Base-by-base conservation (phyloP, 2,113 vertebrate genomes). In the Rhinoptilus africanus region DNA sequence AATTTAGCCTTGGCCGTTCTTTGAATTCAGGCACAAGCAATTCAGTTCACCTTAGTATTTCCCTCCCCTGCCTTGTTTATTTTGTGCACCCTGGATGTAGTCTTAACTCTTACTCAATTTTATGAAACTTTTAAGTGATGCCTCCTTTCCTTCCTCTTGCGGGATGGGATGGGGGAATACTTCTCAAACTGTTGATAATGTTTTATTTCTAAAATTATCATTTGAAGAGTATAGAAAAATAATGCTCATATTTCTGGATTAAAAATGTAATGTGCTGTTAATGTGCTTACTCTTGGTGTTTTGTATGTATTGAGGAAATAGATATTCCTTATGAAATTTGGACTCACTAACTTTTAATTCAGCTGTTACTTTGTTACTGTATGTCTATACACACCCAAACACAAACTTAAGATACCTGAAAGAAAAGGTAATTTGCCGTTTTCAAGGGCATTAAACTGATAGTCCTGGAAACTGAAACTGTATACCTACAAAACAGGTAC, bases 401-500 rank as follows among this genome's bases (percentile, higher is more conserved):
- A 11, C 18, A 54, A 56, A 59, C 32, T 48, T 69, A 15, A 85
- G 39, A 41, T 35, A 57, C 6, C 22, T 64, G 80, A 57, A 93
- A 86, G 59, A 80, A 83, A 71, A 85, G 47, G 57, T 81, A 77
- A 72, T 76, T 82, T 74, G 66, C 24, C 72, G 16, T 74, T 79
- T 80, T 87, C 41, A 93, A 90, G 45, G 56, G 19, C 39, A 27
- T 72, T 87, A 79, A 91, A 88, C 50, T 63, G 54, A 82, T 76
- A 72, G 74, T 80, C 76, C 71, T 93, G 85, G 88, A 91, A 96
- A 71, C 66, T 93, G 91, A 97, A 95, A 91, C 79, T 24, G 10
- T 74, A 91, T 53, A 91, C 92, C 86, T 87, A 88, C 88, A 60
- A 28, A 97, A 96, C 83, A 93, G 93, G 92, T 95, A 76, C n/a